These are phyloP conservation scores for Drosophila austrosaltans DNA, from an alignment of 2,888 invertebrate species.

Conservation along the genomic window DNA sequence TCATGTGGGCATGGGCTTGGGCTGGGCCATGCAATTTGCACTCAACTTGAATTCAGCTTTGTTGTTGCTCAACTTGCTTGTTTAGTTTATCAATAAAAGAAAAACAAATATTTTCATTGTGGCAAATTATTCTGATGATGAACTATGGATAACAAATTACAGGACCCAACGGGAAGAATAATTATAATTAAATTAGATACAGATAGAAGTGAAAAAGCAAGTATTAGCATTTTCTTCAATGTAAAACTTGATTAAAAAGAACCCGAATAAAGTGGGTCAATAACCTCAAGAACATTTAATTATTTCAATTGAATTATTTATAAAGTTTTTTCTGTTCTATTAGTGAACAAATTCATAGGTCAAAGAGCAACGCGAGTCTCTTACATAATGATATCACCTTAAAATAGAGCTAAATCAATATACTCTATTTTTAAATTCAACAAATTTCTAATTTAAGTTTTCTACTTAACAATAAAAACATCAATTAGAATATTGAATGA, in stretches of 20 bases:
- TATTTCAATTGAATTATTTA: too few relatives aligned
- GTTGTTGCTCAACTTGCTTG: slow-evolving; percentile 1
- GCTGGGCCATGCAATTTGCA: slow-evolving; percentile 4
- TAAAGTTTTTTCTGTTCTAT: too few relatives aligned
- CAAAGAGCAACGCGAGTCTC: too few relatives aligned
- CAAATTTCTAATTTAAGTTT: too few relatives aligned
- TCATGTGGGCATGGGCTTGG: background rate
- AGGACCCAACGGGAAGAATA: background rate
- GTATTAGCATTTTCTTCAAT: background rate
- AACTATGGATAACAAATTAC: background rate
- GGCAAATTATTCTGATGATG: slow-evolving; percentile 2
- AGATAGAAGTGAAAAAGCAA: background rate
- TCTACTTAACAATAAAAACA: too few relatives aligned
- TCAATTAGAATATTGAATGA: too few relatives aligned
- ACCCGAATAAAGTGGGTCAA: too few relatives aligned
- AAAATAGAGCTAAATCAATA: too few relatives aligned
- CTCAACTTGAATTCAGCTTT: slow-evolving; percentile 13
- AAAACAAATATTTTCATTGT: slow-evolving; percentile 14
- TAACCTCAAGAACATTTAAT: too few relatives aligned
- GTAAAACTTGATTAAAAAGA: background rate
- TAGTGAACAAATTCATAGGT: too few relatives aligned
- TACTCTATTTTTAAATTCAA: too few relatives aligned
- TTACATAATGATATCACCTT: too few relatives aligned
- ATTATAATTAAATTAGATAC: background rate
- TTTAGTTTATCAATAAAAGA: slow-evolving; percentile 16